phyloP scores from a whole-genome alignment of 2,113 vertebrate species.

The Bambusicola thoracicus region DNA sequence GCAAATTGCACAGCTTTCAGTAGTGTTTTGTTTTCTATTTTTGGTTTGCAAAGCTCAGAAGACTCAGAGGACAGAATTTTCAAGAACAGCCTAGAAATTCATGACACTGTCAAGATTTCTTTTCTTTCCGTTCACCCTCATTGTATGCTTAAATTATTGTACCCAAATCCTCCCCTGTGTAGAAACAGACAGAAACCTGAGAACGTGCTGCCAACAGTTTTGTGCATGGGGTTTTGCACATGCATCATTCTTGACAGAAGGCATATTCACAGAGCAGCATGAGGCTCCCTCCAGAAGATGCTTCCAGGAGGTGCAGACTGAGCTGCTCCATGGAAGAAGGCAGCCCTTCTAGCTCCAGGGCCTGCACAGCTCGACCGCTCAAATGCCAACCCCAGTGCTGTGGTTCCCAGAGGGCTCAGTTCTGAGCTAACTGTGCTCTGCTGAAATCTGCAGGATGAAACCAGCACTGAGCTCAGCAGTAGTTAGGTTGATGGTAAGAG shows the following conservation, averaged over 20 bases:
- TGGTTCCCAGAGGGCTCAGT: not conserved
- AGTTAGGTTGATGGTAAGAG: not conserved
- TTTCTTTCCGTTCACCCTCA: not conserved
- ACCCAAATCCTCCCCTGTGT: not conserved
- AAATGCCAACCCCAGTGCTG: not conserved
- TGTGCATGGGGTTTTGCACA: not conserved
- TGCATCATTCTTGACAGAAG: not conserved
- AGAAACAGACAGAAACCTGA: not conserved
- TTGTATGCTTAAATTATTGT: not conserved
- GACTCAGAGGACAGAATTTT: not conserved
- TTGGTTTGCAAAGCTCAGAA: not conserved
- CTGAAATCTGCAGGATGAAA: not conserved
- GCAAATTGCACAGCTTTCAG: conserved; percentile 44
- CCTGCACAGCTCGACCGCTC: not conserved
- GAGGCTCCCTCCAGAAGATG: not conserved
- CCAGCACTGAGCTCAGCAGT: not conserved
- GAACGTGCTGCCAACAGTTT: not conserved
- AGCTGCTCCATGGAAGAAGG: not conserved
- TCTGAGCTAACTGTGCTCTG: not conserved
- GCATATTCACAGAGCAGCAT: not conserved
- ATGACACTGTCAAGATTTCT: not conserved
- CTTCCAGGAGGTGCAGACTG: not conserved
- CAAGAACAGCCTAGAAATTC: not conserved
- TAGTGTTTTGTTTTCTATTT: conserved; percentile 40
- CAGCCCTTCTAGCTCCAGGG: not conserved